Base-by-base conservation (phyloP, 2,113 vertebrate genomes). In the Trogon melanurus region DNA sequence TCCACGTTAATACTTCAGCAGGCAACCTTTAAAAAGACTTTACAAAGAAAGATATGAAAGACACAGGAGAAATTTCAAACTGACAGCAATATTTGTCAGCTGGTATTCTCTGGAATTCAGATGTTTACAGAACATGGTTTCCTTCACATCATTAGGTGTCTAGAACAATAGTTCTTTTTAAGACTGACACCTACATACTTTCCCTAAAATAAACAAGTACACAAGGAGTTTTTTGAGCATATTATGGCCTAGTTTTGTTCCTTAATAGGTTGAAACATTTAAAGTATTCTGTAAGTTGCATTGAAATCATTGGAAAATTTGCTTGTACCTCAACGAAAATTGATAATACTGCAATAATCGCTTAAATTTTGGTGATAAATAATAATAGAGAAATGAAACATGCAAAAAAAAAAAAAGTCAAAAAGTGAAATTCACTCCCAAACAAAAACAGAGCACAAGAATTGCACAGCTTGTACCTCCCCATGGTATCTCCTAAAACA, bases 21-120 rank as follows among this genome's bases (percentile, higher is more conserved):
- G 64, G 36, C 54, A 95, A 85, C 47, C 38, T 85, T 88, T 93
- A 78, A 78, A 90, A 83, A 85, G 30, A 17, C 29, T 90, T 90
- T 61, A 11, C 22, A 88, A 61, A 88, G 64, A 91, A 86, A 54
- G 5, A 65, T 62, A 48, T 38, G 66, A 70, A 75, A 88, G 34
- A 16, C 47, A 65, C 54, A 38, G 62, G 23, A 91, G 61, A 94
- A 84, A 72, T 83, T 94, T 88, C 74, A 90, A 79, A 41, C 30
- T 65, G 79, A 60, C 85, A 82, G 53, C 65, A 86, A 44, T 44
- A 75, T 90, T 90, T 95, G 66, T 86, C 84, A 91, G 61, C 56
- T 72, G 21, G 58, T 60, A 48, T 94, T 58, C 47, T 90, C 47
- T 54, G 60, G 60, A 95, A 86, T 91, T 91, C 78, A 48, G 25